Percentiles rank a stretch among this genome's conserved stretches.
Conservation (phyloP, 2,888 invertebrate species). For the Meandrusa payeni region DNA sequence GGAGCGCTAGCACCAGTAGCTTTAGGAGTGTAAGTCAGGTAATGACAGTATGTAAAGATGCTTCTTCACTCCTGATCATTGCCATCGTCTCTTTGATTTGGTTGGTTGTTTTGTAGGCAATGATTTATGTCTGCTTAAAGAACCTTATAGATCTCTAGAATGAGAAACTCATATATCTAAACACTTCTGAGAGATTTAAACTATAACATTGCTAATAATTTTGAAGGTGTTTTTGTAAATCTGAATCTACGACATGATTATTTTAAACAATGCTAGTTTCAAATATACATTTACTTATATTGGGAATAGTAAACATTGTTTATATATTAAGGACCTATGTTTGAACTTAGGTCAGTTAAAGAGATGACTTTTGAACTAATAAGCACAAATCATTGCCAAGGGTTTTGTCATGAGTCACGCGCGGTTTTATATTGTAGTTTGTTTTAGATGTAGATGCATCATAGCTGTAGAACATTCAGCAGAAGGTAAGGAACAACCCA, state of each 20-base stretch:
- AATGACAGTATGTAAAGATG: conserved; percentile 59
- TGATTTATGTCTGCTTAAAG: conserved; percentile 52
- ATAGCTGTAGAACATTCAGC: conserved; percentile 39
- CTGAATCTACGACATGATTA: too few species aligned
- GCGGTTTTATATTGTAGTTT: conserved; percentile 61
- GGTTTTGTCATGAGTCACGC: conserved; percentile 53
- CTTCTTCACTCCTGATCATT: conserved; percentile 65
- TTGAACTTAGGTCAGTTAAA: too few species aligned
- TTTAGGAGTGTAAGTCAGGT: conserved; percentile 95
- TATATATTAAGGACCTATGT: too few species aligned
- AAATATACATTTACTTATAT: too few species aligned
- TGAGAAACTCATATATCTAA: too few species aligned
- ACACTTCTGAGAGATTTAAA: too few species aligned
- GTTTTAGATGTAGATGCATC: conserved; percentile 63
- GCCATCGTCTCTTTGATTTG: conserved; percentile 49
- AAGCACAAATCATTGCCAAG: conserved; percentile 50
- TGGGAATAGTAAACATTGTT: too few species aligned
- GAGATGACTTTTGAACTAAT: too few species aligned
- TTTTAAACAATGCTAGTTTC: too few species aligned
- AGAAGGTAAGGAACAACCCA: conserved; percentile 43
- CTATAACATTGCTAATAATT: too few species aligned
- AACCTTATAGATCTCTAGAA: too few species aligned
- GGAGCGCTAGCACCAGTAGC: conserved; percentile 94
- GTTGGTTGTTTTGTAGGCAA: conserved; percentile 52
- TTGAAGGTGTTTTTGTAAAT: too few species aligned